Percentiles rank a stretch among this genome's conserved stretches.
Conservation (phyloP, 1,140 invertebrate species). For the Drosophila trapezifrons region DNA sequence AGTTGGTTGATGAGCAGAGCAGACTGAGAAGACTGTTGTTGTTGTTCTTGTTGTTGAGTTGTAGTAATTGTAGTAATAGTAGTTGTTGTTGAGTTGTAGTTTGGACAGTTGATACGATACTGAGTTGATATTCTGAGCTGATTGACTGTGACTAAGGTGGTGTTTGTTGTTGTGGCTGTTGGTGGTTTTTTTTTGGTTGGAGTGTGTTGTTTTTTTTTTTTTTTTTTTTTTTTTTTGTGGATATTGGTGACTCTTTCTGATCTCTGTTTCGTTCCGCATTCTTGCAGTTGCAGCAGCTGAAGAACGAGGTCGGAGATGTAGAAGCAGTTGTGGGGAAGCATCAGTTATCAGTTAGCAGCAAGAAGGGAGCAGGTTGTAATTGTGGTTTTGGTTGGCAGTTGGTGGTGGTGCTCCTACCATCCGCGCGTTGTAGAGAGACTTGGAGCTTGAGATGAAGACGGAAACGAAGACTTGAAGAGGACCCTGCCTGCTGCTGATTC, state of each 20-base stretch:
- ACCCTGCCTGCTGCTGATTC: conserved; percentile 40
- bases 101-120: conserved; percentile 46
- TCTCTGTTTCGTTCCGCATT: conserved; percentile 17
- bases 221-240: conserved; percentile 17
- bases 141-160: conserved; percentile 50
- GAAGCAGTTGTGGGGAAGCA: conserved; percentile 57
- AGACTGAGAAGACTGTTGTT: conserved; percentile 69
- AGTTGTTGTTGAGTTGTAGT: conserved; percentile 39
- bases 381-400: conserved; percentile 39
- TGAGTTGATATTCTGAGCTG: conserved; percentile 32
- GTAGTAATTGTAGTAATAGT: conserved; percentile 41
- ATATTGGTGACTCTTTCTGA: conserved; percentile 36
- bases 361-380: conserved; percentile 38
- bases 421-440: conserved; percentile 21
- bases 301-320: conserved; percentile 47
- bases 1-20: conserved; percentile 58
- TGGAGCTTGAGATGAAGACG: conserved; percentile 23
- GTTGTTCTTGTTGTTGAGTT: conserved; percentile 43
- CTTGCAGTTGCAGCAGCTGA: conserved; percentile 40
- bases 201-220: conserved; percentile 27
- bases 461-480: conserved; percentile 42
- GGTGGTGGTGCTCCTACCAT: conserved; percentile 32
- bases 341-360: conserved; percentile 56
- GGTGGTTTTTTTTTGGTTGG: conserved; percentile 39
- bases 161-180: conserved; percentile 31